These are phyloP conservation scores for Nesidiocoris tenuis DNA, from an alignment of 2,888 invertebrate genomes.

Conservation along the genomic window DNA sequence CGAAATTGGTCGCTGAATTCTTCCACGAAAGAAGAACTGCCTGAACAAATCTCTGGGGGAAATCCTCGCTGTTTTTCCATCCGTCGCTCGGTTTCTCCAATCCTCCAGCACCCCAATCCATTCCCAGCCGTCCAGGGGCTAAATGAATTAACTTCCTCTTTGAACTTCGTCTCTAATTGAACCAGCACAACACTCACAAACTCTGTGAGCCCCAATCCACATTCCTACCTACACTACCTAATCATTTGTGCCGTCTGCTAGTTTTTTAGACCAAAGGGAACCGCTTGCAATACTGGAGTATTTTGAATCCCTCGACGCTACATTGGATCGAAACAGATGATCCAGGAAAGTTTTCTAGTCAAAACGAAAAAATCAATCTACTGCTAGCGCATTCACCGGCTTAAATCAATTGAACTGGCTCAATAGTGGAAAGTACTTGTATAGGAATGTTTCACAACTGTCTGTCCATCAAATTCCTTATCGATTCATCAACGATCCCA, in stretches of 20 bases:
- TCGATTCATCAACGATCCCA: too few relatives aligned
- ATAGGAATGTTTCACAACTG: neutral
- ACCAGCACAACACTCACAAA: conserved; percentile 31
- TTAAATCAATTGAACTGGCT: too few relatives aligned
- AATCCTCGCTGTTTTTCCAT: neutral
- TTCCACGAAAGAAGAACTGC: too few relatives aligned
- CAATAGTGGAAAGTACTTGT: too few relatives aligned
- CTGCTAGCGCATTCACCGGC: neutral
- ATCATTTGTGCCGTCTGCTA: neutral
- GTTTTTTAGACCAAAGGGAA: neutral
- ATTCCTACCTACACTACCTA: neutral
- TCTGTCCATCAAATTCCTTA: too few relatives aligned
- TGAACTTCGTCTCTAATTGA: conserved; percentile 41
- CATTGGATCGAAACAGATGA: conserved; percentile 4
- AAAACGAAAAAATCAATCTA: neutral
- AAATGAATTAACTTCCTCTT: conserved; percentile 42
- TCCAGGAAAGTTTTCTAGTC: conserved; percentile 4
- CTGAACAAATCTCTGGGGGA: neutral
- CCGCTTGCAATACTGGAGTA: neutral
- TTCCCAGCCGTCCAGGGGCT: conserved; percentile 17
- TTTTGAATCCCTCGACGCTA: conserved; percentile 10
- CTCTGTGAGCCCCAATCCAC: conserved; percentile 11
- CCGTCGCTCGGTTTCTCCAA: neutral
- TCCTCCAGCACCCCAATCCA: neutral
- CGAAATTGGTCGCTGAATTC: too few relatives aligned